phyloP scores from a whole-genome alignment of 2,113 vertebrate species.

The Ahaetulla prasina region DNA sequence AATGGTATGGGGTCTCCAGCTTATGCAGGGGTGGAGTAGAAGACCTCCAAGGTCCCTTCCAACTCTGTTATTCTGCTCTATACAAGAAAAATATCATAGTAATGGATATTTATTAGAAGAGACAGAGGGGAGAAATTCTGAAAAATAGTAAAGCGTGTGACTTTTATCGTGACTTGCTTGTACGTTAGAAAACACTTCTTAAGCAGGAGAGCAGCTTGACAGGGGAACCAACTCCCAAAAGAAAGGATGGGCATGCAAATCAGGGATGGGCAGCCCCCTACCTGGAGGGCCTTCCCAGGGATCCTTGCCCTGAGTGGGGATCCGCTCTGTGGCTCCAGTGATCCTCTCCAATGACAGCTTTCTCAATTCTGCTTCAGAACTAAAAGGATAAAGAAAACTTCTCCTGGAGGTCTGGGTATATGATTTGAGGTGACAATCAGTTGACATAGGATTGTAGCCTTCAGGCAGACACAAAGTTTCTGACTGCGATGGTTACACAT shows the following conservation, averaged over 20 bases:
- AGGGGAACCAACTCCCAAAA: not conserved
- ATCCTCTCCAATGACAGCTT: not conserved
- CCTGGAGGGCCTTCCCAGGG: not conserved
- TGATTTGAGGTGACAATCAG: not conserved
- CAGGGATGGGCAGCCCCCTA: not conserved
- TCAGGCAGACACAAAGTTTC: not conserved
- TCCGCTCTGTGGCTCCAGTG: not conserved
- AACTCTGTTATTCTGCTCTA: not conserved
- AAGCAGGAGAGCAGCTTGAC: not conserved
- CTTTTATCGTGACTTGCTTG: not conserved
- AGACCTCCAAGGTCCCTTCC: not conserved
- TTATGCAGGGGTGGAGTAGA: not conserved
- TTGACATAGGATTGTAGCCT: not conserved
- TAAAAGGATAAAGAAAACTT: not conserved
- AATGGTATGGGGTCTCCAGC: not conserved
- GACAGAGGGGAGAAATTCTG: too few relatives aligned
- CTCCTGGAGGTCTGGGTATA: not conserved
- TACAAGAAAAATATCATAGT: not conserved
- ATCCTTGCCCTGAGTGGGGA: not conserved
- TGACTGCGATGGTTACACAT: not conserved
- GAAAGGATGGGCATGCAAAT: not conserved
- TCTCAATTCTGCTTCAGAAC: not conserved
- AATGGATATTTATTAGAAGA: not conserved
- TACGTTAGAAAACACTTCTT: not conserved
- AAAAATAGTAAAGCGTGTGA: not conserved